phyloP scores from a whole-genome alignment of 2,113 vertebrate species.

The Ellobius talpinus region DNA sequence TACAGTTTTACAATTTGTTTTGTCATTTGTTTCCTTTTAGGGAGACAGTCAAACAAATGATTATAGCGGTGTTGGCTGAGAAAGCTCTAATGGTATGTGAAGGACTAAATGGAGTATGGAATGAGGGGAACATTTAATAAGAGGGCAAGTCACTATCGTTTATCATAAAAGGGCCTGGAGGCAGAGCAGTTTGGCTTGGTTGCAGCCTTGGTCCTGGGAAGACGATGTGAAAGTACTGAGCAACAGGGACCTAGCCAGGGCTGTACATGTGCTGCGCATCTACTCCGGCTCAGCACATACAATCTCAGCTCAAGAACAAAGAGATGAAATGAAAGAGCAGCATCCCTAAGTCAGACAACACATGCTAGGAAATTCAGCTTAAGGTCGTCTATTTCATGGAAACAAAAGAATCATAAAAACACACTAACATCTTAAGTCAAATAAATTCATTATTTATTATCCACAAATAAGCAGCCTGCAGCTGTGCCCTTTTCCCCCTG shows the following conservation, averaged over 20 bases:
- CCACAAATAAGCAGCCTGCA: conserved; percentile 6
- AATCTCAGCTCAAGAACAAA: not conserved
- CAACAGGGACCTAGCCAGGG: not conserved
- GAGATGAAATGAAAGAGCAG: not conserved
- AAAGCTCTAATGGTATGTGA: not conserved
- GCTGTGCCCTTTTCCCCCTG: not conserved
- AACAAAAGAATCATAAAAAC: not conserved
- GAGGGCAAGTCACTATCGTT: not conserved
- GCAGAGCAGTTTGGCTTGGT: not conserved
- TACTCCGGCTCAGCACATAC: not conserved
- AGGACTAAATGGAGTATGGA: not conserved
- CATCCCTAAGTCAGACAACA: not conserved
- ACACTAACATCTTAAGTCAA: conserved; percentile 7
- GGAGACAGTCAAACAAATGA: not conserved
- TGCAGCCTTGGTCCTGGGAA: not conserved
- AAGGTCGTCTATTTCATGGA: not conserved
- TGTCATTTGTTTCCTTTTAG: not conserved
- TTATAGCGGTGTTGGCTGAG: not conserved
- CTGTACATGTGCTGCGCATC: fast-evolving
- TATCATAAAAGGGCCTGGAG: not conserved
- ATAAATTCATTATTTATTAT: conserved; percentile 17
- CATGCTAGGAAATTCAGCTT: not conserved
- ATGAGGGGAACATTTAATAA: not conserved
- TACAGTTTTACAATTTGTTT: not conserved
- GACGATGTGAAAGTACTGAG: not conserved